Evolutionary conservation across 2,113 vertebrate species (phyloP).

Genomic region (Poeciliopsis occidentalis): DNA sequence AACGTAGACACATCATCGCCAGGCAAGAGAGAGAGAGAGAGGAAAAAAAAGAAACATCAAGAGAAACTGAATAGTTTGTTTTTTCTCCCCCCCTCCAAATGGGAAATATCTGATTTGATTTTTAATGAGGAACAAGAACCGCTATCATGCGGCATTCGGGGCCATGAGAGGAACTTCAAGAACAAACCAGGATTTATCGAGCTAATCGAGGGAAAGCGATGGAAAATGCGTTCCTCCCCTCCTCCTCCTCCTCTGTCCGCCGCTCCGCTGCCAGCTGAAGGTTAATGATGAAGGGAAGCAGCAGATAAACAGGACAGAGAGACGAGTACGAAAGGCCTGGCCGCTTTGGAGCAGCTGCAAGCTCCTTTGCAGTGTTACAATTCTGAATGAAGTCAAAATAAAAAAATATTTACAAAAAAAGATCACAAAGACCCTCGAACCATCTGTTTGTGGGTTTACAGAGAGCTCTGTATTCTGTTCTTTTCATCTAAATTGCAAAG

Average conservation of each 20-base stretch:
- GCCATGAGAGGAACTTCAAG: conserved; percentile 2
- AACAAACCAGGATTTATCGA: conserved; percentile 41
- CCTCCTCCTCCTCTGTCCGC: conserved; percentile 35
- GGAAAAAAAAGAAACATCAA: no score
- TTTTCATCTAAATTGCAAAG: no score
- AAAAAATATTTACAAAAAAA: no score
- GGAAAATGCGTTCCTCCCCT: conserved; percentile 51
- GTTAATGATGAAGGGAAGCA: conserved; percentile 63
- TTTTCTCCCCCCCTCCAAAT: no score
- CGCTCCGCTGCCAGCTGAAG: conserved; percentile 57
- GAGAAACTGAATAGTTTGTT: no score
- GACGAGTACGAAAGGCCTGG: conserved; percentile 41
- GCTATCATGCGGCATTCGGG: background rate
- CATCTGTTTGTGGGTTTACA: background rate
- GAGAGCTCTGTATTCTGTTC: no score
- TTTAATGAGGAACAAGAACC: background rate
- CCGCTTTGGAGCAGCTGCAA: no score
- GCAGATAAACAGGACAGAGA: conserved; percentile 70
- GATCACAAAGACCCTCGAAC: background rate
- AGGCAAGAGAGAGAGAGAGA: no score
- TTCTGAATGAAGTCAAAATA: no score
- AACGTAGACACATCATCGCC: no score
- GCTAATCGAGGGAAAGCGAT: conserved; percentile 21
- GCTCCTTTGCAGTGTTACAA: no score
- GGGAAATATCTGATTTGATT: no score